Evolutionary conservation across 2,797 vertebrate species (phyloP), one percentile per base, ranked within the genome.

Genomic region (Momotus momota): DNA sequence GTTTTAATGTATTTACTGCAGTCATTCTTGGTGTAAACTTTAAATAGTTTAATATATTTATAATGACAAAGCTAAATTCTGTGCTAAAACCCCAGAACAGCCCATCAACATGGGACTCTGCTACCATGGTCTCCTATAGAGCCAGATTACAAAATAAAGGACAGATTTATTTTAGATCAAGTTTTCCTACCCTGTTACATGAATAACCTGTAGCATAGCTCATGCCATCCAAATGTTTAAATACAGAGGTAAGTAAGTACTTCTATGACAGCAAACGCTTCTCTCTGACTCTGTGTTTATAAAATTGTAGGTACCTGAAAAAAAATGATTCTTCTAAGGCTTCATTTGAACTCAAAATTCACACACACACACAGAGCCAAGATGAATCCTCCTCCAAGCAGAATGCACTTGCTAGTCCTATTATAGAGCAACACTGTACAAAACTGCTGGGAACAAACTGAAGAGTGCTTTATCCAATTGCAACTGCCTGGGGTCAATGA

Each of bases 401-500:
- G 89, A 95, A 93, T 90, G 78, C 71, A 92, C 91, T 95, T 95
- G 70, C 93, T 93, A 96, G 94, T 89, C 89, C 95, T 96, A 84
- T 96, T 94, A 86, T 82, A 95, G 88, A 92, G 81, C 89, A 96
- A 61, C 88, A 88, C 86, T 35, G 29, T 85, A 94, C 62, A 86
- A 85, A 95, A 96, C 93, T 94, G 92, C 90, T 90, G 93, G 94
- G 94, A 97, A 96, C 90, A 94, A 96, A 95, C 89, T 78, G 75
- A 94, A 92, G 89, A 97, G 74, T 89, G 51, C 85, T 95, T 95
- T 96, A 95, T 96, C 96, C 96, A 95, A 35, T 94, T 95, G 94
- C 93, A 93, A 74, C 64, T 88, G 97, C 97, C 96, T 94, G 92
- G 45, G 95, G 97, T 96, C 90, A 95, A 25, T 80, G 83, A 94